These are phyloP conservation scores for Eospalax fontanierii DNA, from an alignment of 2,797 vertebrate species.

Conservation along the genomic window DNA sequence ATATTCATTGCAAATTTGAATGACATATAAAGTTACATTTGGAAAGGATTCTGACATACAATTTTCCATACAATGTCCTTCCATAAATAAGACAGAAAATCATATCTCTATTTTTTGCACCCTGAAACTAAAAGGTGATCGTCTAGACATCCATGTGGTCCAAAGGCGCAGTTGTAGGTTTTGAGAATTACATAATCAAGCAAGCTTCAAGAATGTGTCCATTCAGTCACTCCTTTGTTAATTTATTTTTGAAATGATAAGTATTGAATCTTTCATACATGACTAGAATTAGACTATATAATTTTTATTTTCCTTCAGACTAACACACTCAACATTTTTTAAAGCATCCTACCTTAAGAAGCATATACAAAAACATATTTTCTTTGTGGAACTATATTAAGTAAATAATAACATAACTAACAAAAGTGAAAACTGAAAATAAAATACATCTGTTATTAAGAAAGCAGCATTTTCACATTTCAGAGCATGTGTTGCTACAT, in stretches of 20 bases:
- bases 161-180: background rate
- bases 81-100: background rate
- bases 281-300: background rate
- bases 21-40: background rate
- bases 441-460: background rate
- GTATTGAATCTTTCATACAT: background rate
- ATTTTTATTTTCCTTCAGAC: background rate
- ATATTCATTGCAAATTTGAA: background rate
- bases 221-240: background rate
- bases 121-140: background rate
- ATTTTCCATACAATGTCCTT: background rate
- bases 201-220: background rate
- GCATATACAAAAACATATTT: background rate
- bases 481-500: background rate
- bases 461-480: background rate
- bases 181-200: background rate
- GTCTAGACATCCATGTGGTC: background rate
- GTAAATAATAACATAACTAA: background rate
- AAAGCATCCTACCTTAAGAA: background rate
- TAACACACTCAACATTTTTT: background rate
- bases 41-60: background rate
- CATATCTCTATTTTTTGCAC: background rate
- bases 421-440: background rate
- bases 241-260: conserved; percentile 6
- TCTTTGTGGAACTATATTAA: background rate